Conservation (phyloP, 2,113 vertebrate genomes). For the Cathartes aura region DNA sequence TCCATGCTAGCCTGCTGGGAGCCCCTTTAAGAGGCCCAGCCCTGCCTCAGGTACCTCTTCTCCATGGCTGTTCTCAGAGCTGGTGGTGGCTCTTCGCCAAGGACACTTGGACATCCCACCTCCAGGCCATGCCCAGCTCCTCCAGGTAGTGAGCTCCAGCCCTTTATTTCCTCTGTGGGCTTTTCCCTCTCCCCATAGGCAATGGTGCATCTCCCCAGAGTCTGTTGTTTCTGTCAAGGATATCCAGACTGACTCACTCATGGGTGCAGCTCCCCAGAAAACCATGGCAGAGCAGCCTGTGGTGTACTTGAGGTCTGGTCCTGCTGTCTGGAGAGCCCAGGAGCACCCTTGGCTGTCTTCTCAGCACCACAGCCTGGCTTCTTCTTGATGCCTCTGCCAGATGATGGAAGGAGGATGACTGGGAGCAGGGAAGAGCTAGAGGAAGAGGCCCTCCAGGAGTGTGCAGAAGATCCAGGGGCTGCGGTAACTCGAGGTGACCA, state of each 20-base stretch:
- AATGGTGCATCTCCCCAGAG: background rate
- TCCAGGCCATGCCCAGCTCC: background rate
- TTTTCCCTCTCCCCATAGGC: background rate
- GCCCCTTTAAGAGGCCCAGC: background rate
- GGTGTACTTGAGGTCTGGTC: background rate
- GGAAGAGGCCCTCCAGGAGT: background rate
- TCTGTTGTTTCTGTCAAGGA: background rate
- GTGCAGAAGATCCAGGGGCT: background rate
- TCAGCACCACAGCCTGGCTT: background rate
- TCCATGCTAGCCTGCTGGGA: background rate
- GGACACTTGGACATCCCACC: background rate
- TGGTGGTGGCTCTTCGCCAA: background rate
- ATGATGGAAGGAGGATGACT: background rate
- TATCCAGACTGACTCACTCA: background rate
- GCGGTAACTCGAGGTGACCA: background rate
- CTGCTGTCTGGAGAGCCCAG: background rate
- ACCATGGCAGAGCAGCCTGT: background rate
- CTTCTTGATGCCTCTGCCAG: background rate
- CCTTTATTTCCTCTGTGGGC: background rate
- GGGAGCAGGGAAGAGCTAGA: background rate
- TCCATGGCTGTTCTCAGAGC: background rate
- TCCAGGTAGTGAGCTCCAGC: background rate
- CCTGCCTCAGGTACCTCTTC: background rate
- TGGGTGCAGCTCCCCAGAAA: background rate
- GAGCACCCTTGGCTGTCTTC: background rate